Conservation (phyloP, 2,888 invertebrate genomes). For the Aspidiotus rigidus region DNA sequence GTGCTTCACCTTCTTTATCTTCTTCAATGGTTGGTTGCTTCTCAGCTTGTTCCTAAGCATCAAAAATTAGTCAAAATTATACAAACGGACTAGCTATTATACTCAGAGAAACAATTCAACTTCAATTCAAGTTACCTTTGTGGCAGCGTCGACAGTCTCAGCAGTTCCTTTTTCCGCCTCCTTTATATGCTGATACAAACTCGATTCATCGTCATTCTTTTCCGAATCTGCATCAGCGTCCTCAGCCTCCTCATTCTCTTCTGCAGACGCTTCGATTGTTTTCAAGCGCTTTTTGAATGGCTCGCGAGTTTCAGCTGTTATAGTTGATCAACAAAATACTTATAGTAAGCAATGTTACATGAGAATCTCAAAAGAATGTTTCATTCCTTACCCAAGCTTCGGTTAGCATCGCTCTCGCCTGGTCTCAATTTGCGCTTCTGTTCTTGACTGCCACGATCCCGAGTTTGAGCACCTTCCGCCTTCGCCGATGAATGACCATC, state of each 20-base stretch:
- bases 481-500: constrained; percentile 43
- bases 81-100: neutral
- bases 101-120: constrained; percentile 23
- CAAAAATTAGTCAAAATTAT: neutral
- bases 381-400: constrained; percentile 51
- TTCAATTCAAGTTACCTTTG: constrained; percentile 43
- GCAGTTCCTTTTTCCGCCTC: constrained; percentile 53
- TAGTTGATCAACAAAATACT: neutral
- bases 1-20: constrained; percentile 50
- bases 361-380: neutral
- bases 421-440: constrained; percentile 56
- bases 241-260: constrained; percentile 43
- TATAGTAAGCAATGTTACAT: constrained; percentile 14
- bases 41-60: constrained; percentile 64
- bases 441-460: constrained; percentile 45
- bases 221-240: constrained; percentile 40
- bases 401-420: constrained; percentile 63
- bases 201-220: constrained; percentile 44
- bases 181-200: constrained; percentile 75
- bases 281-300: constrained; percentile 55
- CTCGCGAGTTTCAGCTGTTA: constrained; percentile 53
- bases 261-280: constrained; percentile 50
- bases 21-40: constrained; percentile 57
- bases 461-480: constrained; percentile 39
- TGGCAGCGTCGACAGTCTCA: constrained; percentile 51